Evolutionary conservation across 1,140 invertebrate genomes (phyloP), one percentile per base, ranked within the genome.

Genomic region (Papilio xuthus): DNA sequence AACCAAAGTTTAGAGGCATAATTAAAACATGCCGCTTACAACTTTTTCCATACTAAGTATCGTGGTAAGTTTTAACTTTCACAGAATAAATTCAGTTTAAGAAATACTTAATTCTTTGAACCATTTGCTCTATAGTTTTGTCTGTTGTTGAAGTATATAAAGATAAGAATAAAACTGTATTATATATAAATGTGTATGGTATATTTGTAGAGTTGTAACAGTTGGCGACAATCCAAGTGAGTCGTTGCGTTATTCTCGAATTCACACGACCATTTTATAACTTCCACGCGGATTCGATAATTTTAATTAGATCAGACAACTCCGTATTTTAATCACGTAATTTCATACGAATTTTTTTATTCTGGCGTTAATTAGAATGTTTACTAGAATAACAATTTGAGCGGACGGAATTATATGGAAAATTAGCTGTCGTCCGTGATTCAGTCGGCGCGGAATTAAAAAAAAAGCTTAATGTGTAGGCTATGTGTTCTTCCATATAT

Each of bases 141-240:
- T 26, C 9, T 60, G 8, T 12, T 0, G 20, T 67, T 28, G 4
- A 1, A 20, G 60, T 28, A 13, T 10, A 6, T 67, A 28, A 28
- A 67, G 1, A 63, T 67, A 15, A 67, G 26, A 28, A 15, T 67
- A 28, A 67, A 67, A 67, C 18, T 63, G 26, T 2, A 26, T 10
- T 26, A 67, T 32, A 67, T 67, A 67, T 67, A 67, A 28, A 67
- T 28, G 10, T 67, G 26, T 32, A 67, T 23, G 26, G 12, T 67
- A 67, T 67, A 67, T 67, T 67, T 67, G 60, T 67, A 67, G 60
- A 63, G 13, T 67, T 67, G 60, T 67, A 67, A 32, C 60, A 67
- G 12, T 67, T 67, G 60, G 60, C 26, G 60, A 28, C 60, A 67
- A 67, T 67, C 60, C 60, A 67, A 67, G 60, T 67, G 60, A 67